Evolutionary conservation across 2,113 vertebrate species (phyloP), one percentile per base, ranked within the genome.

Genomic region (Caracal caracal): DNA sequence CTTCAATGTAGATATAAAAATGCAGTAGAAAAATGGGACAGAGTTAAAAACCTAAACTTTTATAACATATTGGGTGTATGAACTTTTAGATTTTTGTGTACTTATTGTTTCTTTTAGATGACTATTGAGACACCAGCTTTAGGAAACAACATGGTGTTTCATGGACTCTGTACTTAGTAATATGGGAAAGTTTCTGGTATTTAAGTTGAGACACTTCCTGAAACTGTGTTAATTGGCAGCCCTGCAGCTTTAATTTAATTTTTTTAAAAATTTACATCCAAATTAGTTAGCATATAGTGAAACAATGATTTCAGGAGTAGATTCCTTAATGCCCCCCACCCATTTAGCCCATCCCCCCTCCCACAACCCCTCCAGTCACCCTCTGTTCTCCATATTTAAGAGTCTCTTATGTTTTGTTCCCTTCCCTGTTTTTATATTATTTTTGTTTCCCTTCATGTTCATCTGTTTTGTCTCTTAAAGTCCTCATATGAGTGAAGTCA

Each of bases 181-280:
- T 85, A 30, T 2, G 53, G 71, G 10, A 88, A 26, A 63, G 19
- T 80, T 30, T 43, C 76, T 85, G 80, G 88, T 51, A 63, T 63
- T 49, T 92, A 76, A 78, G 70, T 35, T 73, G 51, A 97, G 81
- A 30, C 19, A 37, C 35, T 91, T 93, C n/a, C 61, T 91, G 59
- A 88, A 91, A 83, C 76, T 79, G 37, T 76, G 68, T 30, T 95
- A 68, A 94, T 76, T 96, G 93, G 33, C 26, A 90, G n/a, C 47
- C 65, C 85, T 43, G 43, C 43, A 43, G 43, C 43, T 43, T 43
- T 43, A 43, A 43, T 43, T 43, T 43, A 43, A 43, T 43, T 43
- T 43, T 37, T 37, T 37, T 4, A 1, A 1, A 37, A 37, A 43
- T 43, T 43, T 9, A 43, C 43, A 43, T 43, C 43, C 43, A 43